Evolutionary conservation across 2,113 vertebrate genomes (phyloP).

Genomic region (Mohoua ochrocephala): DNA sequence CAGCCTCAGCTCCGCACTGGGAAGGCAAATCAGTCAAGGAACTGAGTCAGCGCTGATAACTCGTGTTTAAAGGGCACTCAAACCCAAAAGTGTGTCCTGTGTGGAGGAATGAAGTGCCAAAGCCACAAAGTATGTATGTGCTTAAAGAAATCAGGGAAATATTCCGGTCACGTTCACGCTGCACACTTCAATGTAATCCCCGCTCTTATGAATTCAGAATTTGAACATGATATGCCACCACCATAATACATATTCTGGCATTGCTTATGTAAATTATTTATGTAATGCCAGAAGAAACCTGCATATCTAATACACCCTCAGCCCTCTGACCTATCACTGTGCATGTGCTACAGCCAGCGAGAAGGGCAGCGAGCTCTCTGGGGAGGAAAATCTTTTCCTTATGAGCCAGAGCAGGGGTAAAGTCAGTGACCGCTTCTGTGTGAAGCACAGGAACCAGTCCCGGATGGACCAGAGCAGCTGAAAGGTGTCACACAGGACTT

Average conservation of each 20-base stretch:
- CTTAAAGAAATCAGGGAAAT: neutral
- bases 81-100: neutral
- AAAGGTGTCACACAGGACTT: neutral
- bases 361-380: neutral
- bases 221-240: neutral
- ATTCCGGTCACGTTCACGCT: neutral
- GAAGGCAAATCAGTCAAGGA: neutral
- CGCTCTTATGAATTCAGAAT: fast-evolving
- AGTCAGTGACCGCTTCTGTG: neutral
- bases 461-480: neutral
- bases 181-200: neutral
- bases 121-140: fast-evolving
- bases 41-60: neutral
- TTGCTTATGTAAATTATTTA: neutral
- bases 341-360: fast-evolving
- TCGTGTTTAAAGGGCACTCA: neutral
- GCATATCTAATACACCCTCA: neutral
- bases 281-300: neutral
- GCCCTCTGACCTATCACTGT: neutral
- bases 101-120: neutral
- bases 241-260: neutral
- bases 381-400: neutral
- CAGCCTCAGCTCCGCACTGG: neutral
- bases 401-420: neutral
- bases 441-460: neutral